Conservation (phyloP, 1,140 invertebrate species). For the Portunus trituberculatus region DNA sequence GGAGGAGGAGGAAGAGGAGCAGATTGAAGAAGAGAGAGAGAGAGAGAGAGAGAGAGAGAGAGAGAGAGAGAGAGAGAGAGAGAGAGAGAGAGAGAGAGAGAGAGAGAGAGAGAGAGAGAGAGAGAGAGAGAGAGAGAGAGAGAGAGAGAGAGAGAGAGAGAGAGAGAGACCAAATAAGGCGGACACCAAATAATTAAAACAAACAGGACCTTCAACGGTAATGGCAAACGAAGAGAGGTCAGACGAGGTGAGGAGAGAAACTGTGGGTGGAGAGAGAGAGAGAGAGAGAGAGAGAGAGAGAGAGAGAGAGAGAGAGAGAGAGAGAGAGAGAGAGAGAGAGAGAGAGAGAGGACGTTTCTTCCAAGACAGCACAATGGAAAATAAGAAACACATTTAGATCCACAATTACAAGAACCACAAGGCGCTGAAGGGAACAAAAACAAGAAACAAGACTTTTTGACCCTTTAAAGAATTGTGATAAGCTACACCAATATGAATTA, state of each 20-base stretch:
- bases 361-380: neutral
- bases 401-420: neutral
- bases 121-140: neutral
- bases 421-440: too few relatives aligned
- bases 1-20: neutral
- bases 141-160: neutral
- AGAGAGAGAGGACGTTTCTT: neutral
- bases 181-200: neutral
- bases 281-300: constrained; percentile 12
- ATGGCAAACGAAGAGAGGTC: constrained; percentile 21
- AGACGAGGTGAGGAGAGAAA: neutral
- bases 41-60: neutral
- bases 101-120: neutral
- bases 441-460: too few relatives aligned
- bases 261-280: neutral
- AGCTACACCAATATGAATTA: too few relatives aligned
- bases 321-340: neutral
- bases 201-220: neutral
- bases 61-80: neutral
- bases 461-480: too few relatives aligned
- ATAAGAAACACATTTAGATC: neutral
- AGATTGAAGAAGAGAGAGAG: too few relatives aligned
- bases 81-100: neutral
- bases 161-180: neutral
- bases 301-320: neutral